Base-by-base conservation (phyloP, 2,113 vertebrate species). In the Semicossyphus pulcher region DNA sequence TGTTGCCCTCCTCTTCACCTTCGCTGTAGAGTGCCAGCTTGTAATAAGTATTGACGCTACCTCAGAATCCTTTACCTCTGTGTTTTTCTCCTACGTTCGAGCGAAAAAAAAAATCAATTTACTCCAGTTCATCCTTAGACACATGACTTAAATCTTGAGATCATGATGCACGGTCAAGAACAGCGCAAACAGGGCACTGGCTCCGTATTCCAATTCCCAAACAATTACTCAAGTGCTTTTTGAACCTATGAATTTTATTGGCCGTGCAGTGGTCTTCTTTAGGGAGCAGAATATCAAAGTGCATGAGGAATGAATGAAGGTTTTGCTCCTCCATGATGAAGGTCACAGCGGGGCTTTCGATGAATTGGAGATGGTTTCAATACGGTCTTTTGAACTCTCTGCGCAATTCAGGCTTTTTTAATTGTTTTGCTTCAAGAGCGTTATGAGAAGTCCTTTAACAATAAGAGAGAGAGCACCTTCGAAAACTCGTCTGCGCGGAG, bases 1-100 rank as follows among this genome's bases (percentile, higher is more conserved):
- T 37, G 25, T 36, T 25, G 12, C 14, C 93, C 94, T 93, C 87
- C 89, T 94, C 94, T 70, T 62, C 54, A 68, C 44, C 36, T 42
- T n/a, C 92, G 94, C 95, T 23, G 29, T 8, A 11, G 18, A 80
- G 58, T 37, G n/a, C 45, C 68, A 68, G 67, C 63, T 56, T 66
- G 34, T 70, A 57, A 56, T 72, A 76, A 80, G 60, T 72, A 83
- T 63, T 52, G 60, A 67, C 15, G 0, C 60, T 51, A 83, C 44
- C 60, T 53, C 41, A 12, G 28, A 51, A 49, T 71, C 51, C 44
- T 78, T 77, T 58, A 58, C 31, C 21, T 57, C 1, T 60, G 23
- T 65, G 10, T 20, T 51, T 53, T 42, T 5, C 20, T 3, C n/a
- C 37, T 1, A 21, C 47, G 68, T 56, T 48, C 23, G 54, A 58